Base-by-base conservation (phyloP, 2,888 invertebrate species). In the Saturnia pavonia region DNA sequence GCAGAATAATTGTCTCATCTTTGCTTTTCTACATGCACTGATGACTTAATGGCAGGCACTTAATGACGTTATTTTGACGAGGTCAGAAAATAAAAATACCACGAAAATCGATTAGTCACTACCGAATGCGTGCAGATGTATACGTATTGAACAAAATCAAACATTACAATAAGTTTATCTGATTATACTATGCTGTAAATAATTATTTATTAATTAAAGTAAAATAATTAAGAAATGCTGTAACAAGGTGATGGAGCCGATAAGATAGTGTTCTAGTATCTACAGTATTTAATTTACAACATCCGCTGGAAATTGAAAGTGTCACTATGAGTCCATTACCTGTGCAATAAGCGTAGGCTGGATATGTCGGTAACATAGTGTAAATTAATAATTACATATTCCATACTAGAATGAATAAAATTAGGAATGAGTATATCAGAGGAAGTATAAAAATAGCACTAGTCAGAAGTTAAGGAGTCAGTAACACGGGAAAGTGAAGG, bases 261-360 rank as follows among this genome's bases (percentile, higher is more conserved):
- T 81, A 80, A 75, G 74, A 78, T 79, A 82, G 81, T 81, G 74
- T 75, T 74, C 69, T 74, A 69, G 71, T 73, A 72, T 73, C 74
- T 78, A 77, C 75, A 8, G 69, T 70, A 74, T 76, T 78, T 81
- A 82, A 85, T 83, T 80, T 83, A 84, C 82, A 70, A 76, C 80
- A 74, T 85, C 85, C 85, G 85, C 69, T 75, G 72, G 74, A 80
- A 78, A 80, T 77, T 75, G 78, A 80, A 80, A 81, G 79, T 82
- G 80, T 78, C 79, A 76, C 12, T 63, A 34, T 51, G 43, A 60
- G 69, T 16, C 42, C 60, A 19, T n/a, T 43, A 16, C 2, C 43
- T 69, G 22, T 16, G 12, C 11, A 8, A 45, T 22, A 48, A 40
- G 40, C 42, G 54, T 54, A 54, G 9, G 54, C 22, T 54, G n/a